These are phyloP conservation scores for Prionace glauca DNA, from an alignment of 2,797 vertebrate genomes.

Conservation along the genomic window DNA sequence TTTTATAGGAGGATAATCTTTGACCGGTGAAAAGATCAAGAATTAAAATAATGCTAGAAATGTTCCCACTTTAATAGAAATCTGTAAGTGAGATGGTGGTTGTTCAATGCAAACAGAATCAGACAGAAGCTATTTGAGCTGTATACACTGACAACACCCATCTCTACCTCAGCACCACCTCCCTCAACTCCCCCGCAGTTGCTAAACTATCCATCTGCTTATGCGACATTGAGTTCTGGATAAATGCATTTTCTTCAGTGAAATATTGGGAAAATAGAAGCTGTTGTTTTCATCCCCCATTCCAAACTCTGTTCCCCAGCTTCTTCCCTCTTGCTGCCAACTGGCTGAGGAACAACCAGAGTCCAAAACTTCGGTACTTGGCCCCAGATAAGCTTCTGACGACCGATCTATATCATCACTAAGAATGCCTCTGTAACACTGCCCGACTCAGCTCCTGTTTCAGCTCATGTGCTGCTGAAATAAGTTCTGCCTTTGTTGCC, in stretches of 20 bases:
- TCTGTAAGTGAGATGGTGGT: neutral
- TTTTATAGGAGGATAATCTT: neutral
- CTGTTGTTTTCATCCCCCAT: neutral
- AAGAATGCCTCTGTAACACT: neutral
- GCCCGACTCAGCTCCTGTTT: neutral
- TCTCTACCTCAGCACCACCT: neutral
- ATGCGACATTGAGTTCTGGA: neutral
- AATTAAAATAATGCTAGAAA: neutral
- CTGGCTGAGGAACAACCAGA: neutral
- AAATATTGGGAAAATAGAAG: neutral
- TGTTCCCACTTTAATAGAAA: neutral
- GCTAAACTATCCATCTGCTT: neutral
- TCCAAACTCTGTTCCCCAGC: neutral
- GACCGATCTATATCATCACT: neutral
- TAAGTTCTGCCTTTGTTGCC: neutral
- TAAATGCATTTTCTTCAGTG: neutral
- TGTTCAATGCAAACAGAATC: neutral
- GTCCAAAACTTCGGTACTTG: neutral
- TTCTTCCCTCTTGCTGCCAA: neutral
- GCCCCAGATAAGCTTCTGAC: neutral
- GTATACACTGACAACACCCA: neutral
- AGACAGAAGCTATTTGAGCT: neutral
- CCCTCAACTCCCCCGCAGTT: neutral
- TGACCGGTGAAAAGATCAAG: neutral
- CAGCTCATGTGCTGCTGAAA: neutral